These are phyloP conservation scores for Germaria angustata DNA, from an alignment of 2,888 invertebrate genomes.

Conservation along the genomic window DNA sequence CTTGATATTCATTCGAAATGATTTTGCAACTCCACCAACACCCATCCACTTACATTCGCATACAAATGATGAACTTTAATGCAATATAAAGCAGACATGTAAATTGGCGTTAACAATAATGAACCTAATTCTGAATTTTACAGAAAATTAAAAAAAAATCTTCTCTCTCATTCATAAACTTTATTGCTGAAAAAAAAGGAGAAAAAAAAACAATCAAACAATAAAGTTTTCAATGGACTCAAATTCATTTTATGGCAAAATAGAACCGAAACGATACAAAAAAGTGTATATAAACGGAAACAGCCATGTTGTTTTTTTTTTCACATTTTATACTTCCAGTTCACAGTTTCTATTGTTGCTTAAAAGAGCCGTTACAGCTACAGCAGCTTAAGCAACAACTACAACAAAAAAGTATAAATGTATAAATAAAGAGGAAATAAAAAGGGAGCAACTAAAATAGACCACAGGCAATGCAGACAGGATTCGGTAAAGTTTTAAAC, in stretches of 20 bases:
- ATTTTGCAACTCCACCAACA: neutral
- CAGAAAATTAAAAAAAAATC: neutral
- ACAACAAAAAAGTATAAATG: constrained; percentile 27
- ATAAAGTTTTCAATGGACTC: constrained; percentile 49
- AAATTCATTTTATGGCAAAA: constrained; percentile 34
- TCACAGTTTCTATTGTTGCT: constrained; percentile 57
- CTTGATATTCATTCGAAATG: neutral
- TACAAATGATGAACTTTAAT: constrained; percentile 20
- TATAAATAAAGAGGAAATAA: constrained; percentile 40
- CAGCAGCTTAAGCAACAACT: constrained; percentile 23
- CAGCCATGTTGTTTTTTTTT: constrained; percentile 38
- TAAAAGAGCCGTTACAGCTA: constrained; percentile 44
- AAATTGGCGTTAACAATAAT: constrained; percentile 63
- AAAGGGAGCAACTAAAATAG: constrained; percentile 42
- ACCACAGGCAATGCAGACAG: constrained; percentile 60
- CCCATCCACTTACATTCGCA: neutral
- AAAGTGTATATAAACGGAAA: constrained; percentile 42
- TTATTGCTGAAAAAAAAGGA: constrained; percentile 20
- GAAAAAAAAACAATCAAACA: constrained; percentile 25
- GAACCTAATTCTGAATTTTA: constrained; percentile 53
- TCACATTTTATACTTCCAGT: constrained; percentile 34
- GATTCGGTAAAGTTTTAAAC: constrained; percentile 54
- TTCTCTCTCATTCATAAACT: constrained; percentile 7
- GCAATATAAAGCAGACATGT: constrained; percentile 52
- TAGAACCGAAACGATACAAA: neutral